Conservation (phyloP, 2,888 invertebrate species). For the Podabrus alpinus region DNA sequence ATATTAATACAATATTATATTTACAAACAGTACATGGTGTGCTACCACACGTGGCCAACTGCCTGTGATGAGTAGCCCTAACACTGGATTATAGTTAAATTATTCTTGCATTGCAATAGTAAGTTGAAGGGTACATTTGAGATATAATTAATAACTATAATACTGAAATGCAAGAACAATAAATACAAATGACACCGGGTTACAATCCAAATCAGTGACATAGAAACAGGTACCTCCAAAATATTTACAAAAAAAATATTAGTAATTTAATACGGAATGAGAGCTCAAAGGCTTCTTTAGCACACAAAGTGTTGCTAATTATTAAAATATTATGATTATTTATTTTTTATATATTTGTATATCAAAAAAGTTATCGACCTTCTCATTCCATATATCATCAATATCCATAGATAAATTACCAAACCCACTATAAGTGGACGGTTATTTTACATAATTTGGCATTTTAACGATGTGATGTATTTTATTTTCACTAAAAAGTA, state of each 20-base stretch:
- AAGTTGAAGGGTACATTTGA: slow-evolving; percentile 14
- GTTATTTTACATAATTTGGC: slow-evolving; percentile 22
- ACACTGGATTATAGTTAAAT: slow-evolving; percentile 48
- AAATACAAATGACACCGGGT: slow-evolving; percentile 46
- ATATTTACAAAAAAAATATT: slow-evolving; percentile 39
- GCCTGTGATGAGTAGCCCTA: slow-evolving; percentile 49
- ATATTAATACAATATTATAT: slow-evolving; percentile 51
- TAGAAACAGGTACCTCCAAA: slow-evolving; percentile 57
- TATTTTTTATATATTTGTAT: neutral
- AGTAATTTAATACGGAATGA: neutral
- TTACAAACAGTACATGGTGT: slow-evolving; percentile 51
- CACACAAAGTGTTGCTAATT: neutral
- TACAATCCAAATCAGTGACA: slow-evolving; percentile 49
- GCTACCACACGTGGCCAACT: slow-evolving; percentile 47
- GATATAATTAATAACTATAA: slow-evolving; percentile 7
- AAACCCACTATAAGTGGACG: slow-evolving; percentile 25
- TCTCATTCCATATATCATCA: neutral
- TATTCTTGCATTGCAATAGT: slow-evolving; percentile 7
- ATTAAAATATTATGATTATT: neutral
- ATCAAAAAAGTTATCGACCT: neutral
- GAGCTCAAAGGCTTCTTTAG: neutral
- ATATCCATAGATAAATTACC: neutral
- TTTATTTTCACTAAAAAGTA: neutral
- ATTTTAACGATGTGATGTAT: slow-evolving; percentile 17
- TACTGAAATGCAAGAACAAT: slow-evolving; percentile 9